Evolutionary conservation across 2,113 vertebrate species (phyloP), one percentile per base, ranked within the genome.

Genomic region (Synodontis membranacea): DNA sequence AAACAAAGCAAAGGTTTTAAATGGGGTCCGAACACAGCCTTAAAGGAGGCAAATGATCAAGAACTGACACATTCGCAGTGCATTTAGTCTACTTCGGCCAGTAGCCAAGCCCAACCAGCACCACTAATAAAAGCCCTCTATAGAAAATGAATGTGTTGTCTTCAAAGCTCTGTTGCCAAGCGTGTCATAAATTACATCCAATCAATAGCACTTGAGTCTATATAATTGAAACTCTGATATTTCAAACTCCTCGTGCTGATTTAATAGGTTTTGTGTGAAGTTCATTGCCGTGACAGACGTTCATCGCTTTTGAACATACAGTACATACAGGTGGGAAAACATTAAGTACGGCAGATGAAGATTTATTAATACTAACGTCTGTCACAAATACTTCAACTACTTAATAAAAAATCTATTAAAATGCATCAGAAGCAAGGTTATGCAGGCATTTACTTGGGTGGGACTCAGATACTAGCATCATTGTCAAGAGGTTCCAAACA

Each of bases 191-290:
- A 94, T 96, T 94, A 94, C 88, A 89, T 89, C 88, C 91, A 95
- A 94, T 95, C 93, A 92, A 95, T 95, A 94, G 88, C 90, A 92
- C 92, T 93, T 91, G 89, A 94, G 94, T 94, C 93, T 92, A 95
- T 94, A 94, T 92, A 94, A 95, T 93, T 92, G 93, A 93, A 95
- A 93, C 91, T 93, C 92, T 90, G 88, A 91, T 91, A 91, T 93
- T 93, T 92, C 87, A 90, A 91, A 91, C 85, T 87, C 84, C 84
- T 68, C 87, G 50, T 15, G 84, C 82, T 88, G 87, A 89, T 90
- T 90, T 89, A 91, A 90, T 86, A 87, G 87, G 86, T 88, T 91
- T 89, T 88, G 86, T 88, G 85, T 88, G 83, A 89, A 90, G 84
- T 89, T n/a, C n/a, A n/a, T n/a, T n/a, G n/a, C n/a, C 88, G 66